Conservation (phyloP, 2,113 vertebrate genomes). For the Gracilinanus agilis region DNA sequence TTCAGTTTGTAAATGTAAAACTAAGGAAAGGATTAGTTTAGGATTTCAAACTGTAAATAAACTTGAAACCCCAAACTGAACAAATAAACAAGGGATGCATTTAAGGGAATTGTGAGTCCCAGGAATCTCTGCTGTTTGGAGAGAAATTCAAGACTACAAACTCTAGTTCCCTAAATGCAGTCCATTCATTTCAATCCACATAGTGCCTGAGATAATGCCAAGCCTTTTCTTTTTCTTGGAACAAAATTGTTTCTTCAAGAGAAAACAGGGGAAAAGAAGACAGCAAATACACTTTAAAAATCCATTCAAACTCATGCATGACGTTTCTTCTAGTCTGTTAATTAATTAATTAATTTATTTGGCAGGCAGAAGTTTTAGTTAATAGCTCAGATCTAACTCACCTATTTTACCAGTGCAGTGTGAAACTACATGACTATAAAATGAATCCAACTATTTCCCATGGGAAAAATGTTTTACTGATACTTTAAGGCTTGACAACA, state of each 20-base stretch:
- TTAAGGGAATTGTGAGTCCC: not conserved
- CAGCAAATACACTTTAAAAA: slow-evolving; percentile 56
- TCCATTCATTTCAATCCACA: slow-evolving; percentile 45
- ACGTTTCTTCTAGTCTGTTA: slow-evolving; percentile 29
- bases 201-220: slow-evolving; percentile 21
- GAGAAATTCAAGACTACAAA: slow-evolving; percentile 47
- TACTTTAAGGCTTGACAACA: not conserved
- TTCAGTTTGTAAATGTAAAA: slow-evolving; percentile 60
- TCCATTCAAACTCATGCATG: slow-evolving; percentile 25
- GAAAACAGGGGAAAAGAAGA: not conserved
- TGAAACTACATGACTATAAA: slow-evolving; percentile 11
- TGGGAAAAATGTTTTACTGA: not conserved
- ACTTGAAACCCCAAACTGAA: slow-evolving; percentile 33
- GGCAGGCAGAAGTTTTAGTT: slow-evolving; percentile 13
- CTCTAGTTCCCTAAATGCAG: slow-evolving; percentile 52
- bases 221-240: slow-evolving; percentile 20
- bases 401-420: slow-evolving; percentile 5
- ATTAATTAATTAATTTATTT: slow-evolving; percentile 21
- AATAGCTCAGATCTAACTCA: slow-evolving; percentile 8
- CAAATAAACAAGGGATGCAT: slow-evolving; percentile 26
- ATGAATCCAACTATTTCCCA: slow-evolving; percentile 5
- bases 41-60: slow-evolving; percentile 35
- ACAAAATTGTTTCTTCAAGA: not conserved
- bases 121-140: slow-evolving; percentile 50
- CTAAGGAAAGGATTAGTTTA: slow-evolving; percentile 56